Base-by-base conservation (phyloP, 2,888 invertebrate genomes). In the Torymus texanus region DNA sequence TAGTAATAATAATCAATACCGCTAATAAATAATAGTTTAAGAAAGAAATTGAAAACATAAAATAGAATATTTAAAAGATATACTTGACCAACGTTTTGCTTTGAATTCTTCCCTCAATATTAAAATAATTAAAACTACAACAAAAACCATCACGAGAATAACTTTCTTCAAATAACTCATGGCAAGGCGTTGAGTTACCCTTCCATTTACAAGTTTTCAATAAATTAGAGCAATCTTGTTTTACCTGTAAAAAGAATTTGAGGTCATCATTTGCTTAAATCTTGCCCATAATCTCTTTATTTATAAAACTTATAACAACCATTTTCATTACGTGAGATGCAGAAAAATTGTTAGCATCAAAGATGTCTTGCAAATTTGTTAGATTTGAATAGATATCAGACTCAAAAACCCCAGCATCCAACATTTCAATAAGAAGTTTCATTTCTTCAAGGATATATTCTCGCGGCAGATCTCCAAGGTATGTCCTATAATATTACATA, bases 121-220 rank as follows among this genome's bases (percentile, higher is more conserved):
- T 92, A 71, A 91, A 92, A 84, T 93, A 93, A 85, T 94, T 94
- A 83, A 94, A 94, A 2, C 92, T 90, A 85, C 95, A 95, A 83
- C 95, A 95, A 0, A 92, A 86, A 41, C 93, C 92, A 62, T 92
- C 88, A 29, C 91, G 83, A 0, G 92, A 91, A 75, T 91, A 90
- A 0, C 92, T 88, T 58, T 88, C 89, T 67, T 90, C 88, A 83
- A 94, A 93, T 0, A 93, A 84, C 24, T 91, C 86, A 1, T 91
- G 90, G 82, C 94, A 94, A 1, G 91, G 89, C 18, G 90, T 90
- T 1, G 90, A 84, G 0, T 88, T 87, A 16, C 92, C 93, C 84
- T 93, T 93, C 94, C 94, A 94, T 88, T 91, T 92, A 83, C 94
- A 94, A 0, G 90, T 87, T 78, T 91, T 84, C 4, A 94, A 82